Evolutionary conservation across 2,888 invertebrate species (phyloP), one percentile per base, ranked within the genome.

Genomic region (Euphydryas editha): DNA sequence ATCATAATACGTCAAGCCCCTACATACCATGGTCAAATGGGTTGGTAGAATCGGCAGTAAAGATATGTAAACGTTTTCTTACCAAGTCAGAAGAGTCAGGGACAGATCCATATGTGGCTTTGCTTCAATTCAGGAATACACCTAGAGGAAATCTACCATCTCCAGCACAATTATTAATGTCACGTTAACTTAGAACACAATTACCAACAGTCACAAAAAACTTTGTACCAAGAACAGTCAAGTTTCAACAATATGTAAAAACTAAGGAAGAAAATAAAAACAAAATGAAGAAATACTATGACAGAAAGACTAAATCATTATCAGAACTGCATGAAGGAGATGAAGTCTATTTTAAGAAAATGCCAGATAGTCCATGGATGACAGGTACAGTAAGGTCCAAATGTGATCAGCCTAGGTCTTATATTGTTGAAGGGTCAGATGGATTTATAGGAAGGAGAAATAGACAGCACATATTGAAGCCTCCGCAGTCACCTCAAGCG

Each of bases 81-180:
- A 39, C 39, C 39, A 39, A 60, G 15, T 60, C 11, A 17, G 20
- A 6, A 13, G 44, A 54, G 4, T 51, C 70, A 54, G 70, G 70
- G 15, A 64, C 62, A 64, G 71, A 72, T 68, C 68, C 69, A 58
- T 57, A 73, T 68, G 54, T 72, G 30, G 71, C 70, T 59, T 46
- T 75, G 24, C 59, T 75, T 37, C 71, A 73, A 67, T 71, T 56
- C 59, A 68, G 73, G 21, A 72, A 59, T 54, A 71, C 70, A 65
- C 70, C 72, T 49, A 73, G 73, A 68, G 69, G 68, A 54, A 72
- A 69, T 55, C 46, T 72, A 62, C 65, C 71, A 54, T 72, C 74
- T 55, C 72, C 74, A 55, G 67, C 75, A 57, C 67, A 72, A 59
- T 65, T 75, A 6, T 63, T 72, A 63, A 73, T 71, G 71, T 71